Conservation (phyloP, 1,140 invertebrate species). For the Drosophila baimaii region DNA sequence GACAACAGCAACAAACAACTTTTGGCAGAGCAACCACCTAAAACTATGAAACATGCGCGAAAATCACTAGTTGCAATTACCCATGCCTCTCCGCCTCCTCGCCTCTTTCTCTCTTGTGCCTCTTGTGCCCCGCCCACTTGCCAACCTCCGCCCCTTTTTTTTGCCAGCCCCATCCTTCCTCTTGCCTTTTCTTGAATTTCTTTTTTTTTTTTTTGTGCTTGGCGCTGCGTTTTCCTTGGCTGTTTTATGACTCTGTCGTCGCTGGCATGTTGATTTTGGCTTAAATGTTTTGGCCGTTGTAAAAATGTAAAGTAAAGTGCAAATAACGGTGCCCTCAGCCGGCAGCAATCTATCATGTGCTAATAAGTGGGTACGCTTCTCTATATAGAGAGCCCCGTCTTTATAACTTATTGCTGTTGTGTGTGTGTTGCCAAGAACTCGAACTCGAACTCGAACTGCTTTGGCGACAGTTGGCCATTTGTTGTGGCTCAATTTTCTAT, state of each 20-base stretch:
- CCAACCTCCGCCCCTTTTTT: constrained; percentile 15
- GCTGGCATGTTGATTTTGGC: constrained; percentile 74
- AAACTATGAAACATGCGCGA: constrained; percentile 79
- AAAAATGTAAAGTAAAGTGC: constrained; percentile 78
- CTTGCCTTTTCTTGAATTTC: constrained; percentile 23
- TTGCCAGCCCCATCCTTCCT: neutral
- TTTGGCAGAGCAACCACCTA: constrained; percentile 58
- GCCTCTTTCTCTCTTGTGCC: neutral
- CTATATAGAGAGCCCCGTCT: constrained; percentile 16
- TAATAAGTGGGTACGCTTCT: constrained; percentile 67
- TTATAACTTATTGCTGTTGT: constrained; percentile 4
- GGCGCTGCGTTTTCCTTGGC: constrained; percentile 41
- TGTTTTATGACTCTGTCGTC: constrained; percentile 52
- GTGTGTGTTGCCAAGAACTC: neutral
- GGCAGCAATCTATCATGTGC: constrained; percentile 73
- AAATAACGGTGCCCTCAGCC: constrained; percentile 75
- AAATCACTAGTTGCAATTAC: constrained; percentile 74
- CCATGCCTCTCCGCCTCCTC: constrained; percentile 1
- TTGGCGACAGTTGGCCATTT: constrained; percentile 17
- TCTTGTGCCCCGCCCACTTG: constrained; percentile 15
- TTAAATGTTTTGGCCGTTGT: constrained; percentile 79
- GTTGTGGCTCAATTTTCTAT: constrained; percentile 11
- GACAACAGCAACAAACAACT: constrained; percentile 55
- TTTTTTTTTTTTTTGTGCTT: constrained; percentile 34
- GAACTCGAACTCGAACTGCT: constrained; percentile 4